Conservation (phyloP, 2,797 vertebrate genomes). For the Threskiornis aethiopicus region DNA sequence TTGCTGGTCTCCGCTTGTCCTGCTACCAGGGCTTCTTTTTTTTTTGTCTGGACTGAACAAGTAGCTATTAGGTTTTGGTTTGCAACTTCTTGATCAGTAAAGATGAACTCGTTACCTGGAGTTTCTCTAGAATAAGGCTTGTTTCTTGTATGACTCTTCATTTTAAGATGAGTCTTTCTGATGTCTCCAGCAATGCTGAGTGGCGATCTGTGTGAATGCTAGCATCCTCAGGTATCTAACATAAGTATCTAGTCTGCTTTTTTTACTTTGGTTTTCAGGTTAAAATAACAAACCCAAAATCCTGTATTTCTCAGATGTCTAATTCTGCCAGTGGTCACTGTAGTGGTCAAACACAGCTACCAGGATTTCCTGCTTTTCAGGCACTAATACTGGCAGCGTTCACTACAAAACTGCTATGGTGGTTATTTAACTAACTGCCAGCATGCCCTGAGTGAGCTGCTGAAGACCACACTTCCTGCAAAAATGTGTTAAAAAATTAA, state of each 20-base stretch:
- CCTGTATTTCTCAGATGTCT: background rate
- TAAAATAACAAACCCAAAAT: background rate
- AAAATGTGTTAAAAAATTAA: background rate
- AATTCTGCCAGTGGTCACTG: background rate
- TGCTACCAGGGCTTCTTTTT: background rate
- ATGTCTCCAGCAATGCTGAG: background rate
- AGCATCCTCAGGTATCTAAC: rapidly evolving
- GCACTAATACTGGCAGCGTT: background rate
- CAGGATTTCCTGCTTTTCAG: background rate
- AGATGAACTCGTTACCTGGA: background rate
- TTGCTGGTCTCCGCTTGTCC: background rate
- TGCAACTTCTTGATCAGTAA: background rate
- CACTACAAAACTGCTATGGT: background rate
- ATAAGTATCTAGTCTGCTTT: background rate
- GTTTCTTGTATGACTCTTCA: background rate
- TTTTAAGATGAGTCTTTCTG: background rate
- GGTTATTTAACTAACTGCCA: background rate
- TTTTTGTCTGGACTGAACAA: background rate
- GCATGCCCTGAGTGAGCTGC: background rate
- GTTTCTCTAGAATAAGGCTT: background rate
- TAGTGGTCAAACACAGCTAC: background rate
- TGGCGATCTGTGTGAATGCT: background rate
- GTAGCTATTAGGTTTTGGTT: background rate
- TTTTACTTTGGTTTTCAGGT: background rate
- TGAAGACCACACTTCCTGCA: background rate